Evolutionary conservation across 1,140 invertebrate species (phyloP).

Genomic region (Papilio polytes): DNA sequence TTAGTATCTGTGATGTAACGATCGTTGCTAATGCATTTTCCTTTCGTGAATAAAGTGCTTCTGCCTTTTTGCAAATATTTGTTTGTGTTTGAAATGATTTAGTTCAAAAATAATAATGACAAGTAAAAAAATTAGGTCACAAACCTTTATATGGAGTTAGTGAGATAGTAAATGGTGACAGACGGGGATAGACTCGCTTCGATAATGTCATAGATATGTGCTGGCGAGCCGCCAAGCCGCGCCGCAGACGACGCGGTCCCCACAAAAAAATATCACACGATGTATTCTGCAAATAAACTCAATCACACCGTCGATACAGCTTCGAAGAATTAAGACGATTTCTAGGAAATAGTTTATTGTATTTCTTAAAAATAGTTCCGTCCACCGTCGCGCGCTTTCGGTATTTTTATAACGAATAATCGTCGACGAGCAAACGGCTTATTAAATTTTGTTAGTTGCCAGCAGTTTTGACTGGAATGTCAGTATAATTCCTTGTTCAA

Average conservation of each 20-base stretch:
- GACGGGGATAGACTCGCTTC: not conserved
- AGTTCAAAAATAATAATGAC: not conserved
- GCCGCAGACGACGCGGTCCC: constrained; percentile 27
- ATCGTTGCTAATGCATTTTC: constrained; percentile 26
- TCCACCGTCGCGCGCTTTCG: constrained; percentile 12
- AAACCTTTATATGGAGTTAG: constrained; percentile 32
- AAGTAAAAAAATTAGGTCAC: not conserved
- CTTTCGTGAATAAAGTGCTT: constrained; percentile 7
- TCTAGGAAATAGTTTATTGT: constrained; percentile 44
- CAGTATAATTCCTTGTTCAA: constrained; percentile 30
- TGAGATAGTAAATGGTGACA: not conserved
- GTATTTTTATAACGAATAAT: constrained; percentile 45
- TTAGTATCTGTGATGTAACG: constrained; percentile 7
- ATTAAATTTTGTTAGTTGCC: constrained; percentile 16
- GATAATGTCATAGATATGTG: constrained; percentile 1
- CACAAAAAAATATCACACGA: constrained; percentile 43
- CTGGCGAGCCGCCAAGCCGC: constrained; percentile 10
- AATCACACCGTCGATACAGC: constrained; percentile 40
- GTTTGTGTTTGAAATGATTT: not conserved
- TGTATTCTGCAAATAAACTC: constrained; percentile 46
- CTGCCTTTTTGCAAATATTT: constrained; percentile 1
- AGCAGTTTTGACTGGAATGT: constrained; percentile 30
- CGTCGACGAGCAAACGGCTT: constrained; percentile 29
- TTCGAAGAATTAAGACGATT: constrained; percentile 42
- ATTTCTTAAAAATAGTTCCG: constrained; percentile 31